Conservation (phyloP, 2,797 vertebrate species). For the Peromyscus attwateri region DNA sequence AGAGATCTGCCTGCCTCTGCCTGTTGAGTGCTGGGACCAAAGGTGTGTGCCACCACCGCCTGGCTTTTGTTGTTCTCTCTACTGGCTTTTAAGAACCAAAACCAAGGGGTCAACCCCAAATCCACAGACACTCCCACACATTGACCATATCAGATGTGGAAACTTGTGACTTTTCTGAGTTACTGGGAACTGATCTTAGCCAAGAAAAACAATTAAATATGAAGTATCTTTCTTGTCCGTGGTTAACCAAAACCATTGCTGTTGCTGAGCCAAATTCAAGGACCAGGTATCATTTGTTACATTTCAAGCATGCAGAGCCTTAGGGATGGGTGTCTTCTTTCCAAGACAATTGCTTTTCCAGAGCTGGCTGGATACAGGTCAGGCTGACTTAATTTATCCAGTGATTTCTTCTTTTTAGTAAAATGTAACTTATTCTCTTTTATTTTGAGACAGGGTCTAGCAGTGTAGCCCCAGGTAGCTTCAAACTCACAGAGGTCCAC, state of each 20-base stretch:
- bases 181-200: constrained; percentile 65
- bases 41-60: background rate
- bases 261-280: constrained; percentile 43
- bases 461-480: background rate
- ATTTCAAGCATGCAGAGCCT: background rate
- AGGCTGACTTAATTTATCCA: constrained; percentile 12
- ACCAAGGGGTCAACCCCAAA: constrained; percentile 57
- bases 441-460: background rate
- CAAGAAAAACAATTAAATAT: constrained; percentile 62
- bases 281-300: constrained; percentile 2
- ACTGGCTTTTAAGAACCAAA: constrained; percentile 47
- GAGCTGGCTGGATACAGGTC: background rate
- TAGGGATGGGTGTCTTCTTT: constrained; percentile 5
- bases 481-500: background rate
- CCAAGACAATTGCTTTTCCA: constrained; percentile 4
- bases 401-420: constrained; percentile 39
- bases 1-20: background rate
- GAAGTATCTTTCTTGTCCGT: constrained; percentile 58
- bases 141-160: constrained; percentile 65
- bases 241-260: constrained; percentile 50
- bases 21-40: background rate
- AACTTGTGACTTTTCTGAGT: constrained; percentile 72
- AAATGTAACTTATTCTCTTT: constrained; percentile 30
- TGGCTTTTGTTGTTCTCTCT: background rate
- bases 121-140: constrained; percentile 49